A percentile compares a stretch with the other conserved stretches of the same genome.
Evolutionary conservation across 2,888 invertebrate species (phyloP).

Genomic region (Rhagium mordax): DNA sequence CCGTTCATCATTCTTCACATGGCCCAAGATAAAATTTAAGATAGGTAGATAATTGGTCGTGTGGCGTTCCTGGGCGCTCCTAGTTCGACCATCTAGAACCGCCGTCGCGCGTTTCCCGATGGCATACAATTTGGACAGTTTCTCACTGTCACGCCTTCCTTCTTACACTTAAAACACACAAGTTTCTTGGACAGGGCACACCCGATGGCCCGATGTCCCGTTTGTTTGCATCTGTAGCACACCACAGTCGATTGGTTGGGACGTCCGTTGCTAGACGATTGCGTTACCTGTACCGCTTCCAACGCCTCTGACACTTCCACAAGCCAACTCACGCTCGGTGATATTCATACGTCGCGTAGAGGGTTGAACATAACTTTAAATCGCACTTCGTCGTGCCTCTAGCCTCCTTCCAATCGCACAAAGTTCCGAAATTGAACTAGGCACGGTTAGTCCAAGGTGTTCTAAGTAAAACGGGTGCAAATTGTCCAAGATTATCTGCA

Average conservation of each 20-base stretch:
- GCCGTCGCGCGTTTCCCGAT: slow-evolving; percentile 25
- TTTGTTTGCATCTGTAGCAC: slow-evolving; percentile 18
- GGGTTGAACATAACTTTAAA: neutral
- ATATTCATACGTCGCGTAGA: neutral
- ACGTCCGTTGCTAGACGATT: neutral
- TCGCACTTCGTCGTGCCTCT: neutral
- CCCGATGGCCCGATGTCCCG: slow-evolving; percentile 8
- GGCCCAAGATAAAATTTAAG: neutral
- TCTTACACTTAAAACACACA: slow-evolving; percentile 11
- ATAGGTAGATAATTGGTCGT: neutral
- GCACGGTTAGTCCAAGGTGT: neutral
- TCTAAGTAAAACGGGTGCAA: slow-evolving; percentile 1
- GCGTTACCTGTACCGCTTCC: neutral
- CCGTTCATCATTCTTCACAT: neutral
- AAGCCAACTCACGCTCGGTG: neutral
- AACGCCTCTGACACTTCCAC: neutral
- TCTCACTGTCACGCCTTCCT: slow-evolving; percentile 5
- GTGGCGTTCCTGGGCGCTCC: neutral
- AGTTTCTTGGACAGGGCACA: neutral
- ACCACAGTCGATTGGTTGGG: neutral
- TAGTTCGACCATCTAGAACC: slow-evolving; percentile 10
- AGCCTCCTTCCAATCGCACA: neutral
- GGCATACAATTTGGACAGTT: slow-evolving; percentile 6
- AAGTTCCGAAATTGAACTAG: neutral
- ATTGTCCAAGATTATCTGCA: neutral